Percentiles rank a stretch among this genome's conserved stretches.
These are phyloP conservation scores for Nycticorax nycticorax DNA, from an alignment of 2,113 vertebrate species.

Conservation along the genomic window DNA sequence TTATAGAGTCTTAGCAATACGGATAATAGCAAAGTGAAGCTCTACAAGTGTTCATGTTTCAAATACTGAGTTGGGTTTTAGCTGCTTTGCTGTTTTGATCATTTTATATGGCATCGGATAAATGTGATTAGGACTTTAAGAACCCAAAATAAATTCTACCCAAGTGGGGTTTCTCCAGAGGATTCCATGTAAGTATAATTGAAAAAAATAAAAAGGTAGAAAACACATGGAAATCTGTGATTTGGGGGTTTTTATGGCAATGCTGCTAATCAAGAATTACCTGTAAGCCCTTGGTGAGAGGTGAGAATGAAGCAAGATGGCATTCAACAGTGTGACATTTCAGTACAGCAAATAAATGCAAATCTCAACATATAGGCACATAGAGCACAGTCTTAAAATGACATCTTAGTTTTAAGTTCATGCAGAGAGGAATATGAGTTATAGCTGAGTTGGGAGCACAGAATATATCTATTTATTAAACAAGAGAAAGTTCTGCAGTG, in stretches of 20 bases:
- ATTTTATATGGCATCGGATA: neutral
- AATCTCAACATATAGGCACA: neutral
- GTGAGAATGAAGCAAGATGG: neutral
- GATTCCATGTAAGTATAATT: neutral
- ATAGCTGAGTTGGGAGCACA: neutral
- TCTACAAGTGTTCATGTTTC: neutral
- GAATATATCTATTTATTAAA: neutral
- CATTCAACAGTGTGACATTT: neutral
- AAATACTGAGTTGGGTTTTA: neutral
- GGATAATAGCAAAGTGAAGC: neutral
- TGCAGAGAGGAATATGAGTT: neutral
- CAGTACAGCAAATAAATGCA: neutral
- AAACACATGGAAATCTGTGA: neutral
- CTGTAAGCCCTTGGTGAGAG: neutral
- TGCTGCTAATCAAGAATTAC: neutral
- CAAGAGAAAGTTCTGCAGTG: neutral
- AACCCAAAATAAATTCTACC: neutral
- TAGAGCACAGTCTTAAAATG: neutral
- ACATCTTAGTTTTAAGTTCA: neutral
- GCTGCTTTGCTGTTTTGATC: neutral
- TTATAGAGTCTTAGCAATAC: neutral
- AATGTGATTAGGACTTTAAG: neutral
- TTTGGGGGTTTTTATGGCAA: neutral
- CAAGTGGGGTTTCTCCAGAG: neutral
- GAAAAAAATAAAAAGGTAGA: neutral